Evolutionary conservation across 2,797 vertebrate genomes (phyloP).

Genomic region (Psittacula derbiana): DNA sequence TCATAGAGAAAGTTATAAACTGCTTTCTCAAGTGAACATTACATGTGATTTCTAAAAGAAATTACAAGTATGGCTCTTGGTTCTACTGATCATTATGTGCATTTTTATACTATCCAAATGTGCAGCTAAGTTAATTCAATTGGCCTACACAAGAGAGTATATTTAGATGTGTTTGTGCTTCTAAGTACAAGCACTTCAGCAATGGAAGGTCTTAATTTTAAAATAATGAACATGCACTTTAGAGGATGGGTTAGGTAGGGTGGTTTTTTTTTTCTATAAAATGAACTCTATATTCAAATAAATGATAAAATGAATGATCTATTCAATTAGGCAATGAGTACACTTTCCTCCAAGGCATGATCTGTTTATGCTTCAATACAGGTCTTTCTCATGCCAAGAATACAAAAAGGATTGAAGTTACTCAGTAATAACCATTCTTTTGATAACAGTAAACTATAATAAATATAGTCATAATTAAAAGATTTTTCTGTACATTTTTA

Average conservation of each 20-base stretch:
- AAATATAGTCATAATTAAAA: background rate
- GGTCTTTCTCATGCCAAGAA: background rate
- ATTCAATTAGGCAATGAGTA: background rate
- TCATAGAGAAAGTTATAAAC: background rate
- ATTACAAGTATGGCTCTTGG: background rate
- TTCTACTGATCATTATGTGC: background rate
- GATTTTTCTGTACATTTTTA: background rate
- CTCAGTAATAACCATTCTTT: background rate
- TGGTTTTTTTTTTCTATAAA: background rate
- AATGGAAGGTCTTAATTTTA: conserved; percentile 27
- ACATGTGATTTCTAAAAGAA: background rate
- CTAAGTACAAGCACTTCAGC: background rate
- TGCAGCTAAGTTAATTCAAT: conserved; percentile 9
- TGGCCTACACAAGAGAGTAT: background rate
- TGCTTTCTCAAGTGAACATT: background rate
- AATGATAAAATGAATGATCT: background rate
- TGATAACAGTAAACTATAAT: background rate
- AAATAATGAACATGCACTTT: background rate
- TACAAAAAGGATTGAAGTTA: background rate
- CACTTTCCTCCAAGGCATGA: background rate
- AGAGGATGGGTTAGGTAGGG: background rate
- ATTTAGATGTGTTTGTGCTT: conserved; percentile 18
- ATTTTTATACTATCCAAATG: conserved; percentile 23
- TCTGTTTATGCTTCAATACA: background rate
- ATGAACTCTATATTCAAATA: background rate